phyloP scores from a whole-genome alignment of 2,113 vertebrate species.

The Hyperoodon ampullatus region DNA sequence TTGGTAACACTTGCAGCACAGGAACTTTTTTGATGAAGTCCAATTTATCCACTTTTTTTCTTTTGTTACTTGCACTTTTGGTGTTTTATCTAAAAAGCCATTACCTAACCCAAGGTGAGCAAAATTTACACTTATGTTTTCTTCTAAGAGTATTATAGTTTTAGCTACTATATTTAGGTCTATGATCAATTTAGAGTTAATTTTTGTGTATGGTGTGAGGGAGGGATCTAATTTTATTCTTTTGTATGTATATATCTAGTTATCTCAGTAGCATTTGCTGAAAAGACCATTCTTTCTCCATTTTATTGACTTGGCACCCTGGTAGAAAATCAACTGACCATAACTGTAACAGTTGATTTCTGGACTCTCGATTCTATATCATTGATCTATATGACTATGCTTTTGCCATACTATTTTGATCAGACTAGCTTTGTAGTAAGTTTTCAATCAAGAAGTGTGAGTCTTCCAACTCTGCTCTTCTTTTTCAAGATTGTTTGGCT shows the following conservation, averaged over 20 bases:
- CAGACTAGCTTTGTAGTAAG: neutral
- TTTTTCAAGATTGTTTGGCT: neutral
- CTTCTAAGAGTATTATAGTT: neutral
- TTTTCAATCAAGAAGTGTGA: neutral
- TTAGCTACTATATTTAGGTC: neutral
- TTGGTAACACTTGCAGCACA: neutral
- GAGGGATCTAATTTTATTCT: conserved; percentile 1
- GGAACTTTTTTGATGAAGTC: neutral
- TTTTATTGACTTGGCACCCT: neutral
- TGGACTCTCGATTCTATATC: neutral
- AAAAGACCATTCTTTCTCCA: neutral
- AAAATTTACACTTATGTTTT: neutral
- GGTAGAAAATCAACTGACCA: neutral
- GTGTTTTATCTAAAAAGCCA: neutral
- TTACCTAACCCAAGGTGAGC: neutral
- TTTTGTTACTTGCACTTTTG: neutral
- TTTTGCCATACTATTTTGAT: neutral
- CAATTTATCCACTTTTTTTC: neutral
- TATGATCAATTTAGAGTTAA: neutral
- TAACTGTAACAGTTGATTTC: neutral
- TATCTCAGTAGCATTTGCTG: neutral
- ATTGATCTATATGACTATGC: neutral
- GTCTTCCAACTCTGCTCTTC: neutral
- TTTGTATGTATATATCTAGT: neutral
- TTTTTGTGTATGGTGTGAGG: neutral